Conservation (phyloP, 2,888 invertebrate species). For the Temnothorax rugatulus region DNA sequence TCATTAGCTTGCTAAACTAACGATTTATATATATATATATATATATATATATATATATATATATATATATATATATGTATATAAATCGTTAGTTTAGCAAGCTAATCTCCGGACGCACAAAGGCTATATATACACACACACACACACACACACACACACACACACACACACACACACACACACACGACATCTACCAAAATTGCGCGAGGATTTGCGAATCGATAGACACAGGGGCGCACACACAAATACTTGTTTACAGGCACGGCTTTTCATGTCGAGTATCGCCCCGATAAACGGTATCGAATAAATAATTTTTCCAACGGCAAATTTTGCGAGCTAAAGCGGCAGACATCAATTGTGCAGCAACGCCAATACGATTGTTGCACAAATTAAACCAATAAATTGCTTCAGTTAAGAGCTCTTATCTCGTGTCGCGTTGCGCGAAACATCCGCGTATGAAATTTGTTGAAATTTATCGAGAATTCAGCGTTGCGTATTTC, state of each 20-base stretch:
- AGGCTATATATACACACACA: too few relatives aligned
- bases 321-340: neutral
- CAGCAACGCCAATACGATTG: neutral
- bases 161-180: too few relatives aligned
- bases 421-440: slow-evolving; percentile 6
- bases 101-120: slow-evolving; percentile 25
- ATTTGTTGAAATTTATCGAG: slow-evolving; percentile 18
- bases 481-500: slow-evolving; percentile 39
- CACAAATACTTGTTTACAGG: neutral
- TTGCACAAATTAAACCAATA: slow-evolving; percentile 28
- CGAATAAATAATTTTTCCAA: slow-evolving; percentile 32
- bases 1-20: slow-evolving; percentile 12
- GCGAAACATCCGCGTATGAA: neutral
- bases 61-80: neutral
- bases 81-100: slow-evolving; percentile 15
- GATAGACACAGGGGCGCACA: neutral
- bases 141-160: too few relatives aligned
- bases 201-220: slow-evolving; percentile 19
- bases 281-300: neutral
- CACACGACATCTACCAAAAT: slow-evolving; percentile 15
- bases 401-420: neutral
- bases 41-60: too few relatives aligned
- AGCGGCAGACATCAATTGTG: slow-evolving; percentile 7
- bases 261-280: neutral
- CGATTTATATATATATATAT: slow-evolving; percentile 10